A percentile compares a stretch with the other conserved stretches of the same genome.
Evolutionary conservation across 2,888 invertebrate species (phyloP).

Genomic region (Microctonus brassicae): DNA sequence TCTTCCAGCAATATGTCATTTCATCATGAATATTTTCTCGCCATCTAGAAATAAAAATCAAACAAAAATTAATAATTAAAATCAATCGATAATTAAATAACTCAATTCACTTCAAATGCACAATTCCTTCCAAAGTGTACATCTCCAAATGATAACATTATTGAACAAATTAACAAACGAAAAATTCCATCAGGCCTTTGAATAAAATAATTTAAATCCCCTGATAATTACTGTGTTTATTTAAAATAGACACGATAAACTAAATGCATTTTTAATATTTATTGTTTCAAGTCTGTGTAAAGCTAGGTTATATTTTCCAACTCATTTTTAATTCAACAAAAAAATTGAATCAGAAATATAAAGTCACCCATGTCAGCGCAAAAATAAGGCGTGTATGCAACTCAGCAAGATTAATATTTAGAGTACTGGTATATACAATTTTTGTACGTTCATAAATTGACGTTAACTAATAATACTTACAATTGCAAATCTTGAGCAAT

Average conservation of each 20-base stretch:
- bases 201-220: too few relatives aligned
- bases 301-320: conserved; percentile 5
- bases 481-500: neutral
- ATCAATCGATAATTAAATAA: conserved; percentile 12
- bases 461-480: neutral
- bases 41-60: conserved; percentile 33
- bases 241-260: neutral
- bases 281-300: conserved; percentile 3
- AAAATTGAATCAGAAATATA: too few relatives aligned
- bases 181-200: too few relatives aligned
- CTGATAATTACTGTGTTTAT: too few relatives aligned
- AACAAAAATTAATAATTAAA: neutral
- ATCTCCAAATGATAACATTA: conserved; percentile 59
- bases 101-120: conserved; percentile 61
- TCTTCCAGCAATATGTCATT: conserved; percentile 66
- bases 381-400: neutral
- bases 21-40: conserved; percentile 11
- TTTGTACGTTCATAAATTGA: neutral
- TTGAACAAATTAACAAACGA: conserved; percentile 44
- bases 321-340: conserved; percentile 14
- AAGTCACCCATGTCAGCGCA: neutral
- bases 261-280: neutral
- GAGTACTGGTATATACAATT: neutral
- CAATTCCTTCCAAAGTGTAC: conserved; percentile 67
- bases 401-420: neutral